A percentile compares a stretch with the other conserved stretches of the same genome.
phyloP scores from a whole-genome alignment of 2,888 invertebrate species.

The Synergus japonicus region DNA sequence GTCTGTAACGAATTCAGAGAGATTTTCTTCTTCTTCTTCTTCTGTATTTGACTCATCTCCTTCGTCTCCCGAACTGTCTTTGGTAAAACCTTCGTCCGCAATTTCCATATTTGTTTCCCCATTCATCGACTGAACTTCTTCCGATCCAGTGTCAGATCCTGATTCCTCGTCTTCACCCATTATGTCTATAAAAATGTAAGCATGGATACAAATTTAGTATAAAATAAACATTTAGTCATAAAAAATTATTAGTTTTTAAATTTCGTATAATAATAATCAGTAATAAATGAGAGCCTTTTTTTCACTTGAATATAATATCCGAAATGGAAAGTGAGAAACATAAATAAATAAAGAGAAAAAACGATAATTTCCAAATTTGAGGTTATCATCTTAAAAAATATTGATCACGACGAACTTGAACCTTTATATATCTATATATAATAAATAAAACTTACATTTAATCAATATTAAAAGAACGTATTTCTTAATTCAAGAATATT shows the following conservation, averaged over 20 bases:
- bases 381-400: neutral
- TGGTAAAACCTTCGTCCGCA: neutral
- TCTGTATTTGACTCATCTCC: neutral
- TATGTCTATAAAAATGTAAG: neutral
- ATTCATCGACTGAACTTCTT: neutral
- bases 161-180: constrained; percentile 15
- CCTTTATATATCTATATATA: no score
- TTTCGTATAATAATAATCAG: no score
- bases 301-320: neutral
- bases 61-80: neutral
- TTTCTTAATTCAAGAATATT: neutral
- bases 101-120: neutral
- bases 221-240: neutral
- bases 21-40: neutral
- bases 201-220: neutral
- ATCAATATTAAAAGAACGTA: neutral
- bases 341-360: neutral
- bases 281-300: neutral
- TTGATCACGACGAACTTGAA: neutral
- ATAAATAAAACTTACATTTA: no score
- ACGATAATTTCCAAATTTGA: neutral
- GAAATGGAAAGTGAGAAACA: neutral
- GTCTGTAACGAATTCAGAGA: neutral
- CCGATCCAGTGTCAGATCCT: neutral
- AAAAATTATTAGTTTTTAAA: neutral